Percentiles rank a stretch among this genome's conserved stretches.
Evolutionary conservation across 37 sponge, comb jelly and placozoan genomes (phyloP).

Genomic region (Geodia barretti): DNA sequence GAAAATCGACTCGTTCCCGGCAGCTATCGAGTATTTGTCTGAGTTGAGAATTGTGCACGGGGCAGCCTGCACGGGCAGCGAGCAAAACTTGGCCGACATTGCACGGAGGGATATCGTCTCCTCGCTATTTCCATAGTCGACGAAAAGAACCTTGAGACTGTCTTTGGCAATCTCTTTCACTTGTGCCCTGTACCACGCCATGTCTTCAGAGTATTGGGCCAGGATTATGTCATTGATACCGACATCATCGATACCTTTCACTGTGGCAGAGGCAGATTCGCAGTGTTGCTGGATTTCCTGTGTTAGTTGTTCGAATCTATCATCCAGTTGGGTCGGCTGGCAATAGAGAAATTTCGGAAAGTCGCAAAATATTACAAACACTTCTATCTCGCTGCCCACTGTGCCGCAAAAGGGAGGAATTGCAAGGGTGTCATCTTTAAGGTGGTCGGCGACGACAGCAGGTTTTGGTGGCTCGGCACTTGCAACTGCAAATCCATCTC

Average conservation of each 20-base stretch:
- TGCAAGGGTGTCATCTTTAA: not conserved
- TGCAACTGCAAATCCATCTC: not conserved
- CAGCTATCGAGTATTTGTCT: not conserved
- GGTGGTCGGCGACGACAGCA: no score
- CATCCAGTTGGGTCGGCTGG: constrained; percentile 39
- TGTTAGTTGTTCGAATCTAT: constrained; percentile 55
- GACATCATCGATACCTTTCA: not conserved
- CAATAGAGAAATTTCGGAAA: constrained; percentile 65
- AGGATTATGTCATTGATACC: not conserved
- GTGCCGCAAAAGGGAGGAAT: not conserved
- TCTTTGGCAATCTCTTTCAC: not conserved
- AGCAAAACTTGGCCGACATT: constrained; percentile 13
- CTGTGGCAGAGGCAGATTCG: not conserved
- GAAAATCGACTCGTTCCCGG: not conserved
- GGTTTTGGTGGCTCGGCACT: not conserved
- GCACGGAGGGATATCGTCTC: not conserved
- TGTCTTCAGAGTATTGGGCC: constrained; percentile 64
- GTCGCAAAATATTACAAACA: constrained; percentile 31
- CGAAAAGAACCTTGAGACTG: constrained; percentile 34
- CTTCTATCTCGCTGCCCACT: constrained; percentile 21
- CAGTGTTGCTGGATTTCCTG: constrained; percentile 13
- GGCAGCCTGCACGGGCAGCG: constrained; percentile 51
- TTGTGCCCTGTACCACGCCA: constrained; percentile 73
- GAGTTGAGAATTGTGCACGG: constrained; percentile 34
- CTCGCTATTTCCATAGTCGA: constrained; percentile 84